Base-by-base conservation (phyloP, 2,888 invertebrate genomes). In the Cacoxenus indagator region DNA sequence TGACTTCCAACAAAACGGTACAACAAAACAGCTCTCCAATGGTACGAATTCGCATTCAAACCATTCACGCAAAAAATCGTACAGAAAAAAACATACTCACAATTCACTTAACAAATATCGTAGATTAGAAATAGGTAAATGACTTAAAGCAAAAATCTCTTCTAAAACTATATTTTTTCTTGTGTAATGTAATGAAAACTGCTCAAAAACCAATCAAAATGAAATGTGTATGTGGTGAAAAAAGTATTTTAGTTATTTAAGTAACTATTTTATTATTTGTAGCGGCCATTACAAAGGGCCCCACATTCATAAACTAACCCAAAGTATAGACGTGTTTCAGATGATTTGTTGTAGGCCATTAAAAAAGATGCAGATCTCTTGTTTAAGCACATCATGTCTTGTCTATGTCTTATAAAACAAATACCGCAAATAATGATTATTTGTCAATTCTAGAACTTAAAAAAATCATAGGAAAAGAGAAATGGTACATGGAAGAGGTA, bases 1-100 rank as follows among this genome's bases (percentile, higher is more conserved):
- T 62, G 95, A 95, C 90, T 94, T 95, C 89, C 94, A 95, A 89
- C 95, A 95, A 90, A 95, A 95, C 85, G 95, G 95, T 87, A 92
- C 94, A 84, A 94, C 94, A 71, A 95, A 95, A 90, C 94, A 87
- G 75, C 83, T 95, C 90, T 92, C 94, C 88, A 93, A 95, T 91
- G 95, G 95, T 95, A 92, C 91, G 92, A 91, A 90, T 91, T 91
- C 91, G 90, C 90, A 90, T 90, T 91, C 89, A 86, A 77, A 83
- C 91, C 91, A 90, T 91, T 91, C 91, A 91, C 91, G 92, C 90
- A 91, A 88, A 86, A 86, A 86, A 87, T 85, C 87, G 82, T 86
- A 87, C 86, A 87, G 86, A 86, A 81, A 81, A 81, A 88, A 88
- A 86, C 86, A 87, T 88, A 82, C 87, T 87, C 87, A 88, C 87